Evolutionary conservation across 2,113 vertebrate species (phyloP), one percentile per base, ranked within the genome.

Genomic region (Oenanthe oenanthe): DNA sequence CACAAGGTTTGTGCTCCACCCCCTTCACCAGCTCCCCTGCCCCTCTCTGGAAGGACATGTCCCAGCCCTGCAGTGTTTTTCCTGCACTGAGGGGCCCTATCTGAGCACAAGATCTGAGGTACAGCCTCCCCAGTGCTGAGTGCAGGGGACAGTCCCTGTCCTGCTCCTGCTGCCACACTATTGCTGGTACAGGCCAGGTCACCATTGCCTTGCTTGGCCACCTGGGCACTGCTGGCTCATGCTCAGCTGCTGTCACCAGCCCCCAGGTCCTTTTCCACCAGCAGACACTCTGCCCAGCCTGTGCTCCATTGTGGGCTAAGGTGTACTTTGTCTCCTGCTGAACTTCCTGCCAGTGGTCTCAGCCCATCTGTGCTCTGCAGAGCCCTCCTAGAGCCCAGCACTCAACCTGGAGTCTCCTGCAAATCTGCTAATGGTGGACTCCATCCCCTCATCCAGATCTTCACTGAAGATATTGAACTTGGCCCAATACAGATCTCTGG

Each of bases 61-160:
- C 58, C 22, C 22, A 61, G 40, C 17, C 18, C 6, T 28, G 31
- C 38, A 25, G 12, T 10, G 25, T 4, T 50, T 16, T 36, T 36
- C 53, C 60, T 66, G 28, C 58, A 29, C 1, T 73, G 45, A 81
- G 32, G 5, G 4, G 2, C 15, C 32, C n/a, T n/a, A 53, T 4
- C 28, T 53, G 32, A 3, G 47, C 24, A 67, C 4, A 5, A 45
- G 2, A 34, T 11, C 45, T 1, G 1, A 53, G 29, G 10, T 17
- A 3, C 0, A 0, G 3, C 68, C 45, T n/a, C 60, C 66, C 26
- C 28, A n/a, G 32, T 19, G 22, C 36, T 0, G 0, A 38, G 43
- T 3, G 15, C n/a, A 38, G 60, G 22, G 26, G 6, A 47, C 3
- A 53, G 67, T 74, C 16, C 5, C 45, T 47, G 10, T 45, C 43